These are phyloP conservation scores for Hypothenemus hampei DNA, from an alignment of 1,140 invertebrate genomes.

Conservation along the genomic window DNA sequence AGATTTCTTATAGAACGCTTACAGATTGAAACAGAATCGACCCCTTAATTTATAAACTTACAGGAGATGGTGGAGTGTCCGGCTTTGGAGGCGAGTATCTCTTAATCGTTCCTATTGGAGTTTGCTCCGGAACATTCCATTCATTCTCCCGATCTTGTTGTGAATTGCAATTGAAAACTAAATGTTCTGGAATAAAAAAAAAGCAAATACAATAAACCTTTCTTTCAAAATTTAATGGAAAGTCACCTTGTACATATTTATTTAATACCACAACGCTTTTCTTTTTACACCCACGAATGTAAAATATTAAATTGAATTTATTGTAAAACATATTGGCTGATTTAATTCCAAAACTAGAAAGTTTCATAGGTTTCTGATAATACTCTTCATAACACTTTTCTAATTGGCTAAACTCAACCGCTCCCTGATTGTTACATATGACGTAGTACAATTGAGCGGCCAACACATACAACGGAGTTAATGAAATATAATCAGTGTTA, in stretches of 20 bases:
- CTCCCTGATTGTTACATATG: constrained; percentile 34
- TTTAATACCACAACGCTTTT: constrained; percentile 38
- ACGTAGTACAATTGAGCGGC: constrained; percentile 41
- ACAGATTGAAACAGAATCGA: too few relatives aligned
- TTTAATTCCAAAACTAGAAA: constrained; percentile 32
- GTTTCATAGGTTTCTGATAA: constrained; percentile 34
- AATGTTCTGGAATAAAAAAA: constrained; percentile 29
- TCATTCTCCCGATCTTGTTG: constrained; percentile 4
- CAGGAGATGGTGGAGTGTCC: constrained; percentile 45
- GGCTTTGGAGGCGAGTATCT: constrained; percentile 44
- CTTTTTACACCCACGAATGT: constrained; percentile 32
- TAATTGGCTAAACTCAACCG: constrained; percentile 33
- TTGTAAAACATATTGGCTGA: constrained; percentile 36
- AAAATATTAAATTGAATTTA: constrained; percentile 36
- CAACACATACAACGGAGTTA: constrained; percentile 36
- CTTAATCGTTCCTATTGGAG: constrained; percentile 3
- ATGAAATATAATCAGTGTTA: constrained; percentile 33
- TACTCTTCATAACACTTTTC: constrained; percentile 31
- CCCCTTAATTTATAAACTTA: constrained; percentile 27
- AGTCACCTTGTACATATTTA: constrained; percentile 36
- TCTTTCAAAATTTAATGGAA: too few relatives aligned
- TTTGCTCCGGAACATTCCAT: not conserved
- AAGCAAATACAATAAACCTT: too few relatives aligned
- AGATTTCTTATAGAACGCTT: too few relatives aligned
- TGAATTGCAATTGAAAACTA: constrained; percentile 18